phyloP scores from a whole-genome alignment of 1,140 invertebrate species.

The Meloidogyne hapla region DNA sequence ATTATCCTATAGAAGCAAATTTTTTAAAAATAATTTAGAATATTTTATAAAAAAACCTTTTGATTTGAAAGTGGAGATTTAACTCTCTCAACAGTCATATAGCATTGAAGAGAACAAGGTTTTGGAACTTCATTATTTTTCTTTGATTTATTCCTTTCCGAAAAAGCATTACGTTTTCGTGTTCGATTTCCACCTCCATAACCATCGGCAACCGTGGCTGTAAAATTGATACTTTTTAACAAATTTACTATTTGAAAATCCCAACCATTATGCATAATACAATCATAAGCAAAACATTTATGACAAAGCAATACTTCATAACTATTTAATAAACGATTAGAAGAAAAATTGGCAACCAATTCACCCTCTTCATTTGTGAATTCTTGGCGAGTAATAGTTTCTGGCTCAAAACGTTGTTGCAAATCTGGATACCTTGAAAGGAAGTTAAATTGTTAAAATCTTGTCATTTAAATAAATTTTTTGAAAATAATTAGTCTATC shows the following conservation, averaged over 20 bases:
- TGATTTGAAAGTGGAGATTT: background rate
- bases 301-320: conserved; percentile 48
- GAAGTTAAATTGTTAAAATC: too few relatives aligned
- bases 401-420: conserved; percentile 44
- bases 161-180: background rate
- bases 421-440: conserved; percentile 46
- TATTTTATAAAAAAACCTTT: background rate
- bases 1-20: background rate
- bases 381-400: conserved; percentile 33
- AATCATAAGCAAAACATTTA: conserved; percentile 46
- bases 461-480: too few relatives aligned
- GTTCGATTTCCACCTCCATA: background rate
- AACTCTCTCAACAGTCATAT: background rate
- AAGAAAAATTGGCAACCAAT: conserved; percentile 39
- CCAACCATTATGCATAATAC: conserved; percentile 44
- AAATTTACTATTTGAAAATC: background rate
- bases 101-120: background rate
- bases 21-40: conserved; percentile 14
- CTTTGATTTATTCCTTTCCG: background rate
- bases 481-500: too few relatives aligned
- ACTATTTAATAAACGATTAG: conserved; percentile 43
- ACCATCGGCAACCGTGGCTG: background rate
- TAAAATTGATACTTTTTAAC: conserved; percentile 6
- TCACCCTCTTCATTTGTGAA: conserved; percentile 45
- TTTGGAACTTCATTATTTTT: background rate